Evolutionary conservation across 2,888 invertebrate genomes (phyloP), one percentile per base, ranked within the genome.

Genomic region (Gonocerus acuteangulatus): DNA sequence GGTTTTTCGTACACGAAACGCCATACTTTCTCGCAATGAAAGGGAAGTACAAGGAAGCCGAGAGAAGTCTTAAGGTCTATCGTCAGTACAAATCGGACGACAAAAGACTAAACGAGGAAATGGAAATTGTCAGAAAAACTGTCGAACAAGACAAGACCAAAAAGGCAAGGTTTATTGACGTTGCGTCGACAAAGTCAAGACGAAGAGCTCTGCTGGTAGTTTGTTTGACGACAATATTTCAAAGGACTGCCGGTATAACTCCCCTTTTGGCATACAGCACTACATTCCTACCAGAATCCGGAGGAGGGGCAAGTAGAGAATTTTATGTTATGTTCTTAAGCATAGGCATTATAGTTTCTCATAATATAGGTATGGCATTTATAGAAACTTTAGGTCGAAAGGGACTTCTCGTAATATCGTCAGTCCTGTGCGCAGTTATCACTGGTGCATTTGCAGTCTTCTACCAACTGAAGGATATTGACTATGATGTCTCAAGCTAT

Each of bases 1-100:
- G 81, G 68, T 63, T 74, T 11, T 81, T 80, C 78, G 77, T 82
- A 73, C 82, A 82, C 0, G 82, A 82, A 68, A 80, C 82, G 0
- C 82, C 82, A 0, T 82, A 82, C 67, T 82, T 78, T 67, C 74
- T 83, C 42, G 70, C 83, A 34, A 80, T 79, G 70, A 76, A 76
- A 57, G 78, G 77, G 0, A 73, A 76, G 27, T 67, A 76, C 2
- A 75, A 74, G 1, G 76, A 76, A 0, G 68, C 68, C 1, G 62
- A 56, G 16, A 64, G 51, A 16, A 61, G 64, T 2, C 48, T 68
- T 15, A 32, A 56, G 61, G 45, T 60, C 57, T 51, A 32, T 32
- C 32, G 62, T 36, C n/a, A 42, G 23, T n/a, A 16, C 52, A 9
- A 18, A 13, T 19, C n/a, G 48, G 42, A 61, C 48, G 52, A 63